A percentile compares a stretch with the other conserved stretches of the same genome.
phyloP scores from a whole-genome alignment of 2,888 invertebrate species.

The Cryptophagus acutangulus region DNA sequence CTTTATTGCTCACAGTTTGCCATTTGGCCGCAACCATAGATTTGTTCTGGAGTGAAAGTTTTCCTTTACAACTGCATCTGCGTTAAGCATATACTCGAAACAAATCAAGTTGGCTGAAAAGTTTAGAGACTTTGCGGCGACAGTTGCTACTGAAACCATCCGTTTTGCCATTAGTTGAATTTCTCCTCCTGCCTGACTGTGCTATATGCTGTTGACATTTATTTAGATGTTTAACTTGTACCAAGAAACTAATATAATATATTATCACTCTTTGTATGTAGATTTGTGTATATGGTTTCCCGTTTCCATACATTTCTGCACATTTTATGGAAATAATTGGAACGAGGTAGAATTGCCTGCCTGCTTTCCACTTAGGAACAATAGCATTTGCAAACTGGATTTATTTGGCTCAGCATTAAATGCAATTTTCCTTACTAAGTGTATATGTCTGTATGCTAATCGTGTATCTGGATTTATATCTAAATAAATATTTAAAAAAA shows the following conservation, averaged over 20 bases:
- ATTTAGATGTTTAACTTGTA: slow-evolving; percentile 22
- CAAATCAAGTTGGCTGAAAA: slow-evolving; percentile 35
- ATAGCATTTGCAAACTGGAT: too few relatives aligned
- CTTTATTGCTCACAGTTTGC: slow-evolving; percentile 24
- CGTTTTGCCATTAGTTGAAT: slow-evolving; percentile 30
- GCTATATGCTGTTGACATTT: slow-evolving; percentile 27
- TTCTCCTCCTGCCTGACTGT: slow-evolving; percentile 27
- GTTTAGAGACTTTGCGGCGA: slow-evolving; percentile 35
- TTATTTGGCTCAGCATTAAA: too few relatives aligned
- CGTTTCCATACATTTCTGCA: too few relatives aligned
- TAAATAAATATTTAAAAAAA: too few relatives aligned
- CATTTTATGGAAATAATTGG: too few relatives aligned
- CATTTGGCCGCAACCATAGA: slow-evolving; percentile 13
- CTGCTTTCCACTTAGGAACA: too few relatives aligned
- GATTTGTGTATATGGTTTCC: too few relatives aligned
- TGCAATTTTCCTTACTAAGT: too few relatives aligned
- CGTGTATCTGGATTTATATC: too few relatives aligned
- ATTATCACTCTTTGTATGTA: too few relatives aligned
- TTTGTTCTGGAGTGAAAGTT: slow-evolving; percentile 21
- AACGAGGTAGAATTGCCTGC: too few relatives aligned
- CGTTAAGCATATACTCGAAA: slow-evolving; percentile 22
- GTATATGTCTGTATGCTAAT: too few relatives aligned
- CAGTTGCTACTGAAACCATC: slow-evolving; percentile 33
- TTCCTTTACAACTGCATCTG: slow-evolving; percentile 21
- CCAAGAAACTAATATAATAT: slow-evolving; percentile 6